A percentile compares a stretch with the other conserved stretches of the same genome.
Conservation (phyloP, 2,888 invertebrate genomes). For the Pachycephus smyrnensis region DNA sequence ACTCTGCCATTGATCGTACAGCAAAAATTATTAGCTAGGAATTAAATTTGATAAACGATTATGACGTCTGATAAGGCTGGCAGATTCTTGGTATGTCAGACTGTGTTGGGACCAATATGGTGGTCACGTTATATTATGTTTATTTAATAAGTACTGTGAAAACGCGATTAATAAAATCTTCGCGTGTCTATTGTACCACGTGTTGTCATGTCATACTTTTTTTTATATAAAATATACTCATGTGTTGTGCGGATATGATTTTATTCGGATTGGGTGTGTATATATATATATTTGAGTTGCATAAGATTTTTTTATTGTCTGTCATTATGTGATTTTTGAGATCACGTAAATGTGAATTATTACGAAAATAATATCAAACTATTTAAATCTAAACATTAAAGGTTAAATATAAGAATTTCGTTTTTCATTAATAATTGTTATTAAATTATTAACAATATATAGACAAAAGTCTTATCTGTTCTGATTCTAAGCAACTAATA, state of each 20-base stretch:
- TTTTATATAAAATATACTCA: neutral
- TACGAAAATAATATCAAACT: too few species aligned
- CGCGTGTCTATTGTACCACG: neutral
- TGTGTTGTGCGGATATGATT: neutral
- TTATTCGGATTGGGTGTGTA: neutral
- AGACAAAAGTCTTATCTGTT: too few species aligned
- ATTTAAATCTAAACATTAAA: too few species aligned
- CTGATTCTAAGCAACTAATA: too few species aligned
- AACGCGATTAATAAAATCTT: neutral
- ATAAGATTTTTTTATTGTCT: too few species aligned
- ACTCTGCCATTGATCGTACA: neutral
- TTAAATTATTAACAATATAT: too few species aligned
- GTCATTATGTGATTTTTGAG: too few species aligned
- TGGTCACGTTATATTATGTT: neutral
- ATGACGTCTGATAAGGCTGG: neutral
- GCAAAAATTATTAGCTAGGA: neutral
- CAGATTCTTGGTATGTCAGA: neutral
- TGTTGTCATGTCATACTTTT: neutral
- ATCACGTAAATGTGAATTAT: too few species aligned
- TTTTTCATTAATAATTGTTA: too few species aligned
- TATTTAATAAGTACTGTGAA: neutral
- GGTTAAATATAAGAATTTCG: too few species aligned
- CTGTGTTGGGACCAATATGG: neutral
- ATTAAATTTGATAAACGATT: neutral
- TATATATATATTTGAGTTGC: too few species aligned